These are phyloP conservation scores for Ceratoteleas bidentatus DNA, from an alignment of 1,140 invertebrate genomes.

Conservation along the genomic window DNA sequence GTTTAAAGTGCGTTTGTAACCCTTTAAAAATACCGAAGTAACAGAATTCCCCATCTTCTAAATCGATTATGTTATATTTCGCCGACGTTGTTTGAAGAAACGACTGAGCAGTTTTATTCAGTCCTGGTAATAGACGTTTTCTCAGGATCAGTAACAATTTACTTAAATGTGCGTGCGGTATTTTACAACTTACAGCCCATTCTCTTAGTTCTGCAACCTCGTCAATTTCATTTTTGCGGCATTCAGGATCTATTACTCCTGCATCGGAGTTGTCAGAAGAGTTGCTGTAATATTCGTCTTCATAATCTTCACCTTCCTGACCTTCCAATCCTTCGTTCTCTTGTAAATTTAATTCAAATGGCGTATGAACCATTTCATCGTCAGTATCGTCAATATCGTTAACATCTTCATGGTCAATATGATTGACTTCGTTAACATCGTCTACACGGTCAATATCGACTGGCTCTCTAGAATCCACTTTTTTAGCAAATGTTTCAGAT, in stretches of 20 bases:
- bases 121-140: slow-evolving; percentile 21
- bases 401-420: too few relatives aligned
- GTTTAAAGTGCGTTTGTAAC: neutral
- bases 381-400: too few relatives aligned
- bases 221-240: slow-evolving; percentile 2
- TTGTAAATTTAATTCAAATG: neutral
- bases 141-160: slow-evolving; percentile 38
- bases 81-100: slow-evolving; percentile 57
- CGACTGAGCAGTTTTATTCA: slow-evolving; percentile 48
- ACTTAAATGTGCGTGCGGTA: slow-evolving; percentile 32
- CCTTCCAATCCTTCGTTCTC: neutral
- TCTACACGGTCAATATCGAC: too few relatives aligned
- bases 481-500: too few relatives aligned
- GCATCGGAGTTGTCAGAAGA: neutral
- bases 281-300: neutral
- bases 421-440: too few relatives aligned
- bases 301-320: too few relatives aligned
- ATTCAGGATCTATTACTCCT: neutral
- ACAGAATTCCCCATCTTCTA: neutral
- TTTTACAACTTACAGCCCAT: slow-evolving; percentile 21
- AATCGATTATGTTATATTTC: neutral
- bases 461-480: too few relatives aligned
- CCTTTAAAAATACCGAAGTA: neutral
- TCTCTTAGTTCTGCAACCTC: slow-evolving; percentile 23
- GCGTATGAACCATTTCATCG: too few relatives aligned